These are phyloP conservation scores for Penaeus monodon DNA, from an alignment of 2,888 invertebrate species.

Conservation along the genomic window DNA sequence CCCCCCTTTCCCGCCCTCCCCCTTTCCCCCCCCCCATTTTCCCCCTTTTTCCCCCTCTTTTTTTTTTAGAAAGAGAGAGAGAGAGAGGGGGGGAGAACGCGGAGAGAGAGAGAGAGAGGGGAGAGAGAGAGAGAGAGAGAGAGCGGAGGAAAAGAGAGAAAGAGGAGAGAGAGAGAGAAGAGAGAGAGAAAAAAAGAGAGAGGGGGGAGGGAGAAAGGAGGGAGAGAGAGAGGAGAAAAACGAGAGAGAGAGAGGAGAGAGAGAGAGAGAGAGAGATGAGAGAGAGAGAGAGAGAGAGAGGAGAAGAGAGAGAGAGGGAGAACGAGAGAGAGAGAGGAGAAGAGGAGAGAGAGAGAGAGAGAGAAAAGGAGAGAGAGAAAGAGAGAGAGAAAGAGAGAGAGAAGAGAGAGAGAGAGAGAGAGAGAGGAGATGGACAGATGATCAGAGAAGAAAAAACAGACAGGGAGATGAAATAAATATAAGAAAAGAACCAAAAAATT, in stretches of 20 bases:
- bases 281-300: slow-evolving; percentile 21
- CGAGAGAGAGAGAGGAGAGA: not conserved
- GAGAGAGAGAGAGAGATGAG: too few relatives aligned
- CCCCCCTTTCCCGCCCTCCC: too few relatives aligned
- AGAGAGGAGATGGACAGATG: not conserved
- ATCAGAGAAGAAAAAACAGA: not conserved
- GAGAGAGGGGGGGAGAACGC: not conserved
- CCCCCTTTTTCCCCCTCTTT: too few relatives aligned
- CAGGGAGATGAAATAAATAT: not conserved
- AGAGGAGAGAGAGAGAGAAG: not conserved
- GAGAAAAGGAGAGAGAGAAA: not conserved
- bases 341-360: not conserved
- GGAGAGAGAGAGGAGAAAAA: not conserved
- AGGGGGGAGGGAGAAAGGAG: not conserved
- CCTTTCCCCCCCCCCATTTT: too few relatives aligned
- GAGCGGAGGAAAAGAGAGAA: not conserved
- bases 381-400: not conserved
- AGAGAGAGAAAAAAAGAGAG: not conserved
- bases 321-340: not conserved
- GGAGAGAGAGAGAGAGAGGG: too few relatives aligned
- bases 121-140: not conserved
- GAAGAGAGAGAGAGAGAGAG: too few relatives aligned
- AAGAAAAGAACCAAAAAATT: not conserved
- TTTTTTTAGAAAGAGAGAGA: too few relatives aligned
- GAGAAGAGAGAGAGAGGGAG: not conserved